These are phyloP conservation scores for Gallinago undulata DNA, from an alignment of 2,113 vertebrate species.

Conservation along the genomic window DNA sequence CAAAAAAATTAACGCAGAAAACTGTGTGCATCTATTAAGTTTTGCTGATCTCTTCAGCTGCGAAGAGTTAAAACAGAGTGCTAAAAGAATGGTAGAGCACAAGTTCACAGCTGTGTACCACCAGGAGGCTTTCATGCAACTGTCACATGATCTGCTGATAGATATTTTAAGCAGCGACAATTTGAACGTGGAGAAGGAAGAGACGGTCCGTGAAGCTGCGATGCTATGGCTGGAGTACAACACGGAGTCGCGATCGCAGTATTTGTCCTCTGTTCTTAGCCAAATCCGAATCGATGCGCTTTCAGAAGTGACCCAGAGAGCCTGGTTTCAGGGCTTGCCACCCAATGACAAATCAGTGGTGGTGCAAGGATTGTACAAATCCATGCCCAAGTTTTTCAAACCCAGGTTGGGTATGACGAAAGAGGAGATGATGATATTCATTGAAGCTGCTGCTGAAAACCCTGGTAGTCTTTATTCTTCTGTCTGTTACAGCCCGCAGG, in stretches of 20 bases:
- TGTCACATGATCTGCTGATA: constrained; percentile 93
- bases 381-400: constrained; percentile 99
- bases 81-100: constrained; percentile 98
- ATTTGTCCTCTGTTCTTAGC: constrained; percentile 96
- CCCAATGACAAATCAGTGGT: constrained; percentile 98
- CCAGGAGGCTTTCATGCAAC: constrained; percentile 95
- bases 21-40: constrained; percentile 94
- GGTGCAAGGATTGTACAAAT: constrained; percentile 99
- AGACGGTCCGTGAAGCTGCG: constrained; percentile 96
- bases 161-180: constrained; percentile 98
- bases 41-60: constrained; percentile 97
- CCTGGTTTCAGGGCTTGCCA: constrained; percentile 97
- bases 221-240: constrained; percentile 99
- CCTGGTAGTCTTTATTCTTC: constrained; percentile 81
- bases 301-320: constrained; percentile 96
- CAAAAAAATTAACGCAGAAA: constrained; percentile 98
- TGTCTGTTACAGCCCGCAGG: constrained; percentile 96
- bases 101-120: constrained; percentile 95
- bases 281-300: constrained; percentile 98
- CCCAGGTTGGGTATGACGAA: constrained; percentile 98
- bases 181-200: constrained; percentile 98
- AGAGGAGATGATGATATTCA: constrained; percentile 99
- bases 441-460: constrained; percentile 90
- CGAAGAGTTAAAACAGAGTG: constrained; percentile 93
- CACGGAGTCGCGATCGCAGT: constrained; percentile 93